Percentiles rank a stretch among this genome's conserved stretches.
Conservation (phyloP, 1,140 invertebrate genomes). For the Pomacea maculata region DNA sequence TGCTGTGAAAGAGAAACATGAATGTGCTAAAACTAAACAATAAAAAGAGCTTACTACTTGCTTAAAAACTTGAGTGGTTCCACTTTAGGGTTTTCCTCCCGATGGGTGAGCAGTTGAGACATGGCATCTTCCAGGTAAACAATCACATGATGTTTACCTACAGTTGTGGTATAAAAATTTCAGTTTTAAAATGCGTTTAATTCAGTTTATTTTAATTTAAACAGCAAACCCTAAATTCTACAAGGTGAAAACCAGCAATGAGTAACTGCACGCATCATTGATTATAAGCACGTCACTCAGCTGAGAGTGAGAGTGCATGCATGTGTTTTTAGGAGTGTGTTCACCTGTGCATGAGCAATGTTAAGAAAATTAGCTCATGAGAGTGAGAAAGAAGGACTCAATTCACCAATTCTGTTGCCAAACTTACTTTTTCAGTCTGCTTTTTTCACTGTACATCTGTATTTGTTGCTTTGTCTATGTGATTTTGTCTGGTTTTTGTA, state of each 20-base stretch:
- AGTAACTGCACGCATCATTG: not conserved
- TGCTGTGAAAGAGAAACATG: too few species aligned
- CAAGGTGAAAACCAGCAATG: not conserved
- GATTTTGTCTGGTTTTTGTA: too few species aligned
- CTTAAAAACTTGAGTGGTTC: slow-evolving; percentile 60
- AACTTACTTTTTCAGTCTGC: too few species aligned
- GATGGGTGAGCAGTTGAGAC: slow-evolving; percentile 59
- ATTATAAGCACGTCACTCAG: not conserved
- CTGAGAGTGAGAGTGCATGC: not conserved
- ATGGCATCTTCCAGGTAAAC: slow-evolving; percentile 63
- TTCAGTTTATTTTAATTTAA: not conserved
- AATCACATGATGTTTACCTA: slow-evolving; percentile 60
- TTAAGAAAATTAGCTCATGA: too few species aligned
- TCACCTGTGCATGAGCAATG: not conserved
- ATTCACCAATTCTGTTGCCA: too few species aligned
- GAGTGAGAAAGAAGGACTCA: too few species aligned
- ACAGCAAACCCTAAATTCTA: not conserved
- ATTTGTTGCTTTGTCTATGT: too few species aligned
- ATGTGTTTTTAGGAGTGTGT: slow-evolving; percentile 7
- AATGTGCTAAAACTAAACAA: too few species aligned
- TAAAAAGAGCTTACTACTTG: slow-evolving; percentile 61
- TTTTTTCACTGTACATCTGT: too few species aligned
- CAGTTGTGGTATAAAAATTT: slow-evolving; percentile 26
- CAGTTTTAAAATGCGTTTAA: not conserved
- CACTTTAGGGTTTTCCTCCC: slow-evolving; percentile 64